These are phyloP conservation scores for Mastigias papua DNA, from an alignment of 30 jellyfish, hydroid and myxozoan genomes.

Conservation along the genomic window DNA sequence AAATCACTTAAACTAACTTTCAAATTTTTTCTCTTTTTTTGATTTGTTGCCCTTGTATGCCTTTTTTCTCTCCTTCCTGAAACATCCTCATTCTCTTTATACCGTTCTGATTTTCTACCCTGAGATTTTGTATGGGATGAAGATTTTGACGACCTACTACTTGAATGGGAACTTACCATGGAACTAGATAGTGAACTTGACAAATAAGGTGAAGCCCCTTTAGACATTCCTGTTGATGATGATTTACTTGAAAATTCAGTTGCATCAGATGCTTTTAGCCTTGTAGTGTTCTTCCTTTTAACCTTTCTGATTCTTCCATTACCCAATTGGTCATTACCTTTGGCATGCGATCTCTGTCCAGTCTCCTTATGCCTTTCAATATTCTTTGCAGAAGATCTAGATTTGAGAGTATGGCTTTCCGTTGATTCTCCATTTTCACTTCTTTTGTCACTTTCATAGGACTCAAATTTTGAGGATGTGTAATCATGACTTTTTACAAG, in stretches of 20 bases:
- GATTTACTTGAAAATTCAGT: not conserved
- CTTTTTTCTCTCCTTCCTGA: not conserved
- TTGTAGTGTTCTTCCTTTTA: not conserved
- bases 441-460: conserved; percentile 40
- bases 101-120: conserved; percentile 11
- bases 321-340: not conserved
- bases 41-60: not conserved
- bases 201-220: too few species aligned
- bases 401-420: not conserved
- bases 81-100: not conserved
- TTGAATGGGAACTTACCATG: not conserved
- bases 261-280: not conserved
- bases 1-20: conserved; percentile 20
- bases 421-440: not conserved
- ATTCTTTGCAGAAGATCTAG: not conserved
- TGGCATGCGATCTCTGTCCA: not conserved
- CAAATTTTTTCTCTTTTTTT: not conserved
- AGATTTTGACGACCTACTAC: conserved; percentile 1
- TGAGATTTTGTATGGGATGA: conserved; percentile 19
- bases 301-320: not conserved
- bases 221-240: not conserved
- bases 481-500: conserved; percentile 56
- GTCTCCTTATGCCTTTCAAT: not conserved
- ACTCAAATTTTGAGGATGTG: conserved; percentile 60
- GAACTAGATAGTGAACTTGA: not conserved